A percentile compares a stretch with the other conserved stretches of the same genome.
Evolutionary conservation across 2,888 invertebrate species (phyloP).

Genomic region (Germaria angustata): DNA sequence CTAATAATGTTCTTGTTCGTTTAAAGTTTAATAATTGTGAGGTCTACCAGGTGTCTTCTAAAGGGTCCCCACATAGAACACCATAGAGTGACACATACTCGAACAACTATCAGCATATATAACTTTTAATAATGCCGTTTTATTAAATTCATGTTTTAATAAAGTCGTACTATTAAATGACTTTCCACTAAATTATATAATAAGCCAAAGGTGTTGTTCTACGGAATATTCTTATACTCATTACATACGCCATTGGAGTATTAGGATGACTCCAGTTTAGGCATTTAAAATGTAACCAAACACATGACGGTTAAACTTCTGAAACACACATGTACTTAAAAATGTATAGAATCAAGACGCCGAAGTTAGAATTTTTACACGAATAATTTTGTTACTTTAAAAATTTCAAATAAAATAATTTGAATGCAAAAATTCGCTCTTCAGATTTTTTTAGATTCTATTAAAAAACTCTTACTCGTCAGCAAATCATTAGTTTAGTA

Average conservation of each 20-base stretch:
- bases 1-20: background rate
- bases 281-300: too few relatives aligned
- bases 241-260: background rate
- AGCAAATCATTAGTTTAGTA: too few relatives aligned
- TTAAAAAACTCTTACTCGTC: too few relatives aligned
- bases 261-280: background rate
- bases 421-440: too few relatives aligned
- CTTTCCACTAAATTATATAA: slow-evolving; percentile 60
- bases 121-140: slow-evolving; percentile 62
- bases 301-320: too few relatives aligned
- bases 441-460: too few relatives aligned
- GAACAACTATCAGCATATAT: slow-evolving; percentile 7
- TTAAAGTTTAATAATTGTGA: slow-evolving; percentile 46
- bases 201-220: slow-evolving; percentile 49
- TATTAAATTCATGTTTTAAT: slow-evolving; percentile 59
- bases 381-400: too few relatives aligned
- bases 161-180: slow-evolving; percentile 50
- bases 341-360: too few relatives aligned
- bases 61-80: slow-evolving; percentile 15
- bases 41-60: slow-evolving; percentile 39
- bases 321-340: too few relatives aligned
- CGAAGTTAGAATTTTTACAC: too few relatives aligned
- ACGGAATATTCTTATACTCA: background rate
- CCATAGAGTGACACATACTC: slow-evolving; percentile 19
- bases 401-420: too few relatives aligned